Conservation (phyloP, 2,113 vertebrate genomes). For the Rhea pennata region DNA sequence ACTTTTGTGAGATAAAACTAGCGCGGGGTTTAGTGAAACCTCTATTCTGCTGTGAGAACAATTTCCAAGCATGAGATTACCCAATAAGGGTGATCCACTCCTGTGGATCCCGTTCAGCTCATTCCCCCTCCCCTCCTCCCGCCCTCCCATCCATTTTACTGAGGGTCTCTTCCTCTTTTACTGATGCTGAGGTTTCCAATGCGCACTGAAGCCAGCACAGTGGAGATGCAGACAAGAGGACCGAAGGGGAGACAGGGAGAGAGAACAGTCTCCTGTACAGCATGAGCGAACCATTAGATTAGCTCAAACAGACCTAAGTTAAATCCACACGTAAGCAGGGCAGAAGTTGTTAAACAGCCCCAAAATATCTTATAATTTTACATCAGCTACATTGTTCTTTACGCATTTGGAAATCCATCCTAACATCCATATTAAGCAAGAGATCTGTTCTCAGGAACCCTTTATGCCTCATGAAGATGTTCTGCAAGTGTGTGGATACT, state of each 20-base stretch:
- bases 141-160: background rate
- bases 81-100: background rate
- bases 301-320: background rate
- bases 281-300: background rate
- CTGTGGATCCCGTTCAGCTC: background rate
- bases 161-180: background rate
- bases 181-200: background rate
- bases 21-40: background rate
- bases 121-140: background rate
- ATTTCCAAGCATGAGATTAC: background rate
- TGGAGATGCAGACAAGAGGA: background rate
- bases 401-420: background rate
- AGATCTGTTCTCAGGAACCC: background rate
- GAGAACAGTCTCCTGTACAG: background rate
- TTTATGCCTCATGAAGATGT: background rate
- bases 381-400: background rate
- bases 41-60: background rate
- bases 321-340: background rate
- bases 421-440: background rate
- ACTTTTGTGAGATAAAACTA: background rate
- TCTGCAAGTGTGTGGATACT: background rate
- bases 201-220: rapidly evolving
- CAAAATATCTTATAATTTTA: background rate
- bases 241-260: background rate
- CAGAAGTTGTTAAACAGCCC: background rate